Evolutionary conservation across 2,797 vertebrate species (phyloP).

Genomic region (Coranthus polyacanthus): DNA sequence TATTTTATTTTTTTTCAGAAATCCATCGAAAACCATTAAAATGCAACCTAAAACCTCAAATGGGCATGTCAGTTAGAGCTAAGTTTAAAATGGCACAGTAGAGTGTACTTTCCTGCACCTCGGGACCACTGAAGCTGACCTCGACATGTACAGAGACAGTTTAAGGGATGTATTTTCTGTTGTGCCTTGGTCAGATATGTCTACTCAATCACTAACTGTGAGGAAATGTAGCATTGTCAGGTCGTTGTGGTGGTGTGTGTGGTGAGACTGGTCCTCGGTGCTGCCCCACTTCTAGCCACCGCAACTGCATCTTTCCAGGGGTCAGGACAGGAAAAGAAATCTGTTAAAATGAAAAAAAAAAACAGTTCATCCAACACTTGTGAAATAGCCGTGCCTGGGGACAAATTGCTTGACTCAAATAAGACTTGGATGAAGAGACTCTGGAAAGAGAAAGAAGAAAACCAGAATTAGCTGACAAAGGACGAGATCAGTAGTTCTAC

Average conservation of each 20-base stretch:
- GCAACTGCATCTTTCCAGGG: constrained; percentile 55
- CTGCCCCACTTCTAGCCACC: constrained; percentile 23
- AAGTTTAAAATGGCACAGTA: constrained; percentile 80
- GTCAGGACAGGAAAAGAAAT: constrained; percentile 53
- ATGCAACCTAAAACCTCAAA: constrained; percentile 82
- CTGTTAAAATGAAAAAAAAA: constrained; percentile 8
- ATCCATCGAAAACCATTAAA: constrained; percentile 74
- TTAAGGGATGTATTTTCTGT: constrained; percentile 69
- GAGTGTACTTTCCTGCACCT: constrained; percentile 73
- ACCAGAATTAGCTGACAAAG: constrained; percentile 60
- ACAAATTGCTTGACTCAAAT: constrained; percentile 59
- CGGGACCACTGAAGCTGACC: constrained; percentile 71
- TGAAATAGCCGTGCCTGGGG: constrained; percentile 42
- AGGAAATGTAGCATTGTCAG: constrained; percentile 72
- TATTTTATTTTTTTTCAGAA: constrained; percentile 43
- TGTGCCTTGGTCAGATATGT: constrained; percentile 68
- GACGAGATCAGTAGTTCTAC: constrained; percentile 42
- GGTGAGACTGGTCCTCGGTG: constrained; percentile 54
- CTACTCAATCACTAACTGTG: constrained; percentile 58
- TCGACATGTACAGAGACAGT: constrained; percentile 65
- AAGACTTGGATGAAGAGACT: constrained; percentile 36
- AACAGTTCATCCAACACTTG: constrained; percentile 38
- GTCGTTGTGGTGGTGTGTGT: constrained; percentile 73
- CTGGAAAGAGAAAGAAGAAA: constrained; percentile 49
- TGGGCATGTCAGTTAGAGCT: constrained; percentile 73